Conservation (phyloP, 1,140 invertebrate genomes). For the Acromyrmex echinatior region DNA sequence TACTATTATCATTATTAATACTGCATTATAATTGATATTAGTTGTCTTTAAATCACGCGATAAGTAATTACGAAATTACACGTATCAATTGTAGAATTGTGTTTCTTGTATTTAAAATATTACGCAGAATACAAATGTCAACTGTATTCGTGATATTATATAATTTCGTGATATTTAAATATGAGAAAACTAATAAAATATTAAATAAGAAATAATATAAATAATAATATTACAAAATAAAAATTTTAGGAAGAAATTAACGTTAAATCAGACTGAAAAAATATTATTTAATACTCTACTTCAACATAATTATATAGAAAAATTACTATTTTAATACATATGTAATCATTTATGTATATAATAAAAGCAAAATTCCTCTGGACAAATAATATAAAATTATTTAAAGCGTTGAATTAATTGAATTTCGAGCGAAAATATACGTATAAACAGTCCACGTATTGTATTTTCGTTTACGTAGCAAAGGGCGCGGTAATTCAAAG, state of each 20-base stretch:
- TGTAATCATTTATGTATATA: background rate
- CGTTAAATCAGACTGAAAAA: background rate
- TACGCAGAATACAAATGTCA: background rate
- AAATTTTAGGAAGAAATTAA: background rate
- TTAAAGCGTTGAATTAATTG: background rate
- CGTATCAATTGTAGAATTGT: background rate
- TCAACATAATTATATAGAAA: too few relatives aligned
- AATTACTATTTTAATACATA: too few relatives aligned
- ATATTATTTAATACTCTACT: too few relatives aligned
- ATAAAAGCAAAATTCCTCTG: background rate
- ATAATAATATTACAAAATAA: background rate
- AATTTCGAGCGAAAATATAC: background rate
- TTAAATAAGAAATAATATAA: background rate
- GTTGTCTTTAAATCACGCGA: background rate
- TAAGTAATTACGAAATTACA: constrained; percentile 7
- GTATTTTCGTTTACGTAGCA: background rate
- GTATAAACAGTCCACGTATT: background rate
- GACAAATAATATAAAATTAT: background rate
- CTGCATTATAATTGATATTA: constrained; percentile 13
- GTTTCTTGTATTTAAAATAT: background rate
- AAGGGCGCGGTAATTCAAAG: background rate
- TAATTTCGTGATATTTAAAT: background rate
- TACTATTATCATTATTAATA: constrained; percentile 7
- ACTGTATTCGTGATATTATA: too few relatives aligned
- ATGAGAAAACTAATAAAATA: background rate